Evolutionary conservation across 2,888 invertebrate genomes (phyloP).

Genomic region (Sphaerophoria rueppellii): DNA sequence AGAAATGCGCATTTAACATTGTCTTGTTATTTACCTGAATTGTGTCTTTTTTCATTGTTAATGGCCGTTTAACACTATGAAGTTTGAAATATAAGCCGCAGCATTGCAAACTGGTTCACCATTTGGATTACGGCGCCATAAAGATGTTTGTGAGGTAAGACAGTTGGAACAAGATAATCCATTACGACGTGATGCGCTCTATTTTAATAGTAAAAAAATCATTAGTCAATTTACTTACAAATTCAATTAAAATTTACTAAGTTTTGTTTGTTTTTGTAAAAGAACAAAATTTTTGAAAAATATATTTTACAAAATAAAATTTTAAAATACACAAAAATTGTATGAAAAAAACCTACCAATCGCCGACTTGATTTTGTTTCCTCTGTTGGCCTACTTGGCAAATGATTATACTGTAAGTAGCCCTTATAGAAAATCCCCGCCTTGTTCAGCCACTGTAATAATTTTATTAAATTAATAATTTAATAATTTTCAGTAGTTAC

Average conservation of each 20-base stretch:
- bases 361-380: constrained; percentile 84
- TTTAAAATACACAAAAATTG: constrained; percentile 22
- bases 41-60: constrained; percentile 95
- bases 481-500: constrained; percentile 74
- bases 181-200: constrained; percentile 84
- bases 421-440: constrained; percentile 93
- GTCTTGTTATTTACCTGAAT: constrained; percentile 86
- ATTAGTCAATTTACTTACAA: neutral
- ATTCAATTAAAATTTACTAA: neutral
- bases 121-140: constrained; percentile 96
- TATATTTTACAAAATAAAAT: constrained; percentile 31
- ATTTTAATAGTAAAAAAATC: neutral
- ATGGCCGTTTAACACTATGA: constrained; percentile 93
- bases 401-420: constrained; percentile 88
- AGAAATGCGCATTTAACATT: neutral
- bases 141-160: constrained; percentile 93
- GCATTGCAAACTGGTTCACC: constrained; percentile 99
- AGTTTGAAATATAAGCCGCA: constrained; percentile 98
- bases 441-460: constrained; percentile 91
- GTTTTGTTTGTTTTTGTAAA: constrained; percentile 14
- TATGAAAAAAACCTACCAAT: constrained; percentile 85
- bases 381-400: constrained; percentile 85
- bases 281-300: constrained; percentile 80
- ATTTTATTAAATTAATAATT: constrained; percentile 79
- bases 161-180: constrained; percentile 97